phyloP scores from a whole-genome alignment of 2,797 vertebrate genomes.

The Odontamblyopus lacepedii region DNA sequence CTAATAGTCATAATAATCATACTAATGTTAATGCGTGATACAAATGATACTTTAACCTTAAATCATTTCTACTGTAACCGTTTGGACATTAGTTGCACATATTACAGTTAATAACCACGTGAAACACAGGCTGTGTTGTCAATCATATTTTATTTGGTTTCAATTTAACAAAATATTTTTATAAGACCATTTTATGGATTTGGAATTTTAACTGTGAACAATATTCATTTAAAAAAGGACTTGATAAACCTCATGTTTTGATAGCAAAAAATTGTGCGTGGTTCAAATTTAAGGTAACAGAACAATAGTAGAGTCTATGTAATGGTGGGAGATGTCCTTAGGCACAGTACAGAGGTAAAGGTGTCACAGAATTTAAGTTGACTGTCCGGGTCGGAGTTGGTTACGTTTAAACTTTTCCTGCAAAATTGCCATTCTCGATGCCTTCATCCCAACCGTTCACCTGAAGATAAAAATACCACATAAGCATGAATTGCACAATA shows the following conservation, averaged over 20 bases:
- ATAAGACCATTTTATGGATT: conserved; percentile 19
- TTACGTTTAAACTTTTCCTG: conserved; percentile 75
- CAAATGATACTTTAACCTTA: too few species aligned
- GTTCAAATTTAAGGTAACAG: conserved; percentile 41
- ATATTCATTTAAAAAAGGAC: conserved; percentile 14
- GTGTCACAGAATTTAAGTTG: conserved; percentile 29
- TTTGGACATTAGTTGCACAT: too few species aligned
- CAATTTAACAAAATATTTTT: background rate
- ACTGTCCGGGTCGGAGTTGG: background rate
- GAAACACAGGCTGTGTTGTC: background rate
- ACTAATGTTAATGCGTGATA: too few species aligned
- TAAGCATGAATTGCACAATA: background rate
- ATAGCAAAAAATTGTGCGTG: conserved; percentile 53
- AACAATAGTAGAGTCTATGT: conserved; percentile 18
- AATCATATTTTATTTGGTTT: background rate
- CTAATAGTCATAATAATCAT: too few species aligned
- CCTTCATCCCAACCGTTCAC: conserved; percentile 78
- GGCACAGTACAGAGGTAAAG: conserved; percentile 45
- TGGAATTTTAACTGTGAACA: conserved; percentile 33
- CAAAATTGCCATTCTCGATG: conserved; percentile 73
- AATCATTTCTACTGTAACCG: too few species aligned
- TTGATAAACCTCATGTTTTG: conserved; percentile 20
- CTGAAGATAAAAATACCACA: conserved; percentile 42
- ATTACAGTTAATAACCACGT: too few species aligned
- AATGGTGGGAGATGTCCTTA: conserved; percentile 34